Evolutionary conservation across 2,888 invertebrate species (phyloP).

Genomic region (Epinotia demarniana): DNA sequence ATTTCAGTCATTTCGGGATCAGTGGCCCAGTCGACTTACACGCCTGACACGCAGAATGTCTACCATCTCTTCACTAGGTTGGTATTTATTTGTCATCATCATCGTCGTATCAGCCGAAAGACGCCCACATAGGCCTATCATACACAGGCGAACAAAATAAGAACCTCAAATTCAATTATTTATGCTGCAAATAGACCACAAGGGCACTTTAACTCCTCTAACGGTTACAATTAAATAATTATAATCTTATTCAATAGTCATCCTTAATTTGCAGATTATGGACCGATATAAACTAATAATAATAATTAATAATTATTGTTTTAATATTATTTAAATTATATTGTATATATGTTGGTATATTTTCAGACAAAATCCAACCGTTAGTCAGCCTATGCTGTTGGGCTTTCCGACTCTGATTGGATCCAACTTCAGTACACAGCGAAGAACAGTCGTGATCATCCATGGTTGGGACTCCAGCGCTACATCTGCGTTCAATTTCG

Average conservation of each 20-base stretch:
- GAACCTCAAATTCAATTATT: too few relatives aligned
- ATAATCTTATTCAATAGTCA: too few relatives aligned
- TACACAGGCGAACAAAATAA: too few relatives aligned
- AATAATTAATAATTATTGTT: too few relatives aligned
- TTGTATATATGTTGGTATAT: too few relatives aligned
- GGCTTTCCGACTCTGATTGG: conserved; percentile 8
- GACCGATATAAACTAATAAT: too few relatives aligned
- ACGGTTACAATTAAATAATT: too few relatives aligned
- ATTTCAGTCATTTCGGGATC: conserved; percentile 8
- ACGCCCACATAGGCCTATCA: too few relatives aligned
- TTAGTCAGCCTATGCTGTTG: conserved; percentile 37
- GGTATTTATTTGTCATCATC: neutral
- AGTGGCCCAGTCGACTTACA: conserved; percentile 23
- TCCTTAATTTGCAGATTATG: too few relatives aligned
- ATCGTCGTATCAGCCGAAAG: neutral
- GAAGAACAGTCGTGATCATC: conserved; percentile 12
- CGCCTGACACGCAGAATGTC: conserved; percentile 45
- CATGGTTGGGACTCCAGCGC: conserved; percentile 23
- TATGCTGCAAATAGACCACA: too few relatives aligned
- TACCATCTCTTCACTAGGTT: conserved; percentile 51
- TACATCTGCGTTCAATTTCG: neutral
- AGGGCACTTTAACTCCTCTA: too few relatives aligned
- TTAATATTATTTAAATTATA: too few relatives aligned
- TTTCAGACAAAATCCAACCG: conserved; percentile 25
- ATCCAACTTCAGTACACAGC: neutral